phyloP scores from a whole-genome alignment of 2,888 invertebrate genomes.

The Trichogramma dendrolimi region DNA sequence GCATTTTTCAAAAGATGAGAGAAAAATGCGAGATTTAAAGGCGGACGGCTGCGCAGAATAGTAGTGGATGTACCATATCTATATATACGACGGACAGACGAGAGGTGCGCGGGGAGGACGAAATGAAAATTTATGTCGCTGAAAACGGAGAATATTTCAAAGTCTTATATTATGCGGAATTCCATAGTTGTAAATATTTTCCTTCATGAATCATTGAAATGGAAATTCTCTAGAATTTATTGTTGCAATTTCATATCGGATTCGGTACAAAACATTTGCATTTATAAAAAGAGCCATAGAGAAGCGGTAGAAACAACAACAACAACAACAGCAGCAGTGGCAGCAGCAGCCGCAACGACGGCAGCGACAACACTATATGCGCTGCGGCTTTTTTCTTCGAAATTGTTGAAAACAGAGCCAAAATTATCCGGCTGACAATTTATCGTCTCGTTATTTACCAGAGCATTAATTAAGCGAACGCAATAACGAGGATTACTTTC shows the following conservation, averaged over 20 bases:
- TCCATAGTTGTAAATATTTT: conserved; percentile 29
- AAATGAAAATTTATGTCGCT: conserved; percentile 29
- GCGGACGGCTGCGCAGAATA: not conserved
- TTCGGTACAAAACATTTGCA: conserved; percentile 25
- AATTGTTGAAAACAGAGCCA: no score
- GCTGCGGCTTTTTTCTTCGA: no score
- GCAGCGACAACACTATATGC: no score
- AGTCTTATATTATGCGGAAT: conserved; percentile 28
- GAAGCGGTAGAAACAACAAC: no score
- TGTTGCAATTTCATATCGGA: conserved; percentile 26
- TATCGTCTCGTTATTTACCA: no score
- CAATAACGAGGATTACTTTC: not conserved
- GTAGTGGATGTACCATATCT: not conserved
- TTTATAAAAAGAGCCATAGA: conserved; percentile 5
- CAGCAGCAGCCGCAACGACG: no score
- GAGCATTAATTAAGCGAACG: not conserved
- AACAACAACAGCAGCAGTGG: no score
- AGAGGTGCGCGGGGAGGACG: not conserved
- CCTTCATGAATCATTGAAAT: conserved; percentile 29
- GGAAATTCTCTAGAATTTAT: conserved; percentile 25
- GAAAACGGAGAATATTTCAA: conserved; percentile 29
- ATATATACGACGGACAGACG: not conserved
- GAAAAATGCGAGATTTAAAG: conserved; percentile 26
- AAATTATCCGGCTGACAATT: no score
- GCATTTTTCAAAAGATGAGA: conserved; percentile 28